A percentile compares a stretch with the other conserved stretches of the same genome.
Conservation (phyloP, 2,888 invertebrate species). For the Thera britannica region DNA sequence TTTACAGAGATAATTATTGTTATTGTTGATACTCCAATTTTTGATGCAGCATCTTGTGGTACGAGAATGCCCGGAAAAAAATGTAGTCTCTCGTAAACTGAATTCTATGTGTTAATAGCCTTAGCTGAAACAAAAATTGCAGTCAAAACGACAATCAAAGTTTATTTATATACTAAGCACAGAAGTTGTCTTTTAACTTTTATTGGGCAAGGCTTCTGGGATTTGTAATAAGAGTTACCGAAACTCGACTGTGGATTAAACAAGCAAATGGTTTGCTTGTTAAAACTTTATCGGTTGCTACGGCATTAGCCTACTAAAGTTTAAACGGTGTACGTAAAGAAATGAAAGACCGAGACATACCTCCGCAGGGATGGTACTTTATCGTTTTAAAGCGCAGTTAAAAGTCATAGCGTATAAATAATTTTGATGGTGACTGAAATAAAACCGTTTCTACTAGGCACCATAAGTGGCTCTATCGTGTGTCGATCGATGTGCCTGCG, state of each 20-base stretch:
- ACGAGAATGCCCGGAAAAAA: no score
- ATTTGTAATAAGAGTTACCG: slow-evolving; percentile 50
- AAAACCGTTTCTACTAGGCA: not conserved
- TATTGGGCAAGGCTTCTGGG: slow-evolving; percentile 54
- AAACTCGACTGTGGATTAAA: slow-evolving; percentile 42
- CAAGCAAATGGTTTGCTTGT: slow-evolving; percentile 47
- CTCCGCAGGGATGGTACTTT: slow-evolving; percentile 16
- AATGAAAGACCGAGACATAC: slow-evolving; percentile 17
- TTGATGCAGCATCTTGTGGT: no score
- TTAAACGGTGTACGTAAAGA: slow-evolving; percentile 30
- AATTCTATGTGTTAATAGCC: slow-evolving; percentile 1
- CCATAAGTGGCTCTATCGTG: not conserved
- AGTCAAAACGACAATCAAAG: no score
- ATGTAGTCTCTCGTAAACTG: not conserved
- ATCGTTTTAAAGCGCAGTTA: slow-evolving; percentile 26
- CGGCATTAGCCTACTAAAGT: slow-evolving; percentile 33
- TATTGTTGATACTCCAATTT: no score
- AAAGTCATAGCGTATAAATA: slow-evolving; percentile 13
- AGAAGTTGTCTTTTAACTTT: slow-evolving; percentile 45
- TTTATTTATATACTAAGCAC: slow-evolving; percentile 2
- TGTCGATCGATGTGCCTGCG: no score
- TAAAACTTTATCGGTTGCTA: slow-evolving; percentile 48
- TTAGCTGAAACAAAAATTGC: not conserved
- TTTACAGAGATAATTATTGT: no score
- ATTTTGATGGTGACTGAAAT: slow-evolving; percentile 15